Base-by-base conservation (phyloP, 1,140 invertebrate genomes). In the Cyrtorhinus lividipennis region DNA sequence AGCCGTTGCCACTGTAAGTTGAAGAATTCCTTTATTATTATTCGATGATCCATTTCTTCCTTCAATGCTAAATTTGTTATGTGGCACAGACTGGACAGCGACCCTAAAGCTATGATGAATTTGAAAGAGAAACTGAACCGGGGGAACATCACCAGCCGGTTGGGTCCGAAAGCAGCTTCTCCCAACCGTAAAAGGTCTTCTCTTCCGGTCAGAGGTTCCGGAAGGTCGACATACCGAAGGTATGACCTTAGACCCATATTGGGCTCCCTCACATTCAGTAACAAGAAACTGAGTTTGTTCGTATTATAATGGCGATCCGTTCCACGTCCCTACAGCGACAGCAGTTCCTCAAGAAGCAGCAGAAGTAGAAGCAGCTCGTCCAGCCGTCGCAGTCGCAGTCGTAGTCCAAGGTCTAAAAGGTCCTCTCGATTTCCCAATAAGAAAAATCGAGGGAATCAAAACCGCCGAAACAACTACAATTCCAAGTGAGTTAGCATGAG, bases 1-100 rank as follows among this genome's bases (percentile, higher is more conserved):
- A 96, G 73, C 88, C 92, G 22, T 78, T 96, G 64, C 92, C 92
- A 26, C 58, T 67, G 70, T 71, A 67, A 66, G 67, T 66, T n/a
- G n/a, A n/a, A n/a, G n/a, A n/a, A n/a, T n/a, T n/a, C n/a, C n/a
- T n/a, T n/a, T 26, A 38, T 38, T 46, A 23, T 46, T 10, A 62
- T 58, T 61, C 18, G 8, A 24, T 56, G 57, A 1, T 53, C 18
- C 18, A 59, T 56, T 56, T 58, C 13, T 3, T 53, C n/a, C 1
- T 53, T 38, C 15, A 38, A n/a, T n/a, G n/a, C n/a, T n/a, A n/a
- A n/a, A n/a, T n/a, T 38, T 38, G 30, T 38, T 38, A 38, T 38
- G 5, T 38, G n/a, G n/a, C n/a, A 8, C 13, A 70, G 65, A 25
- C 60, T 59, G 64, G 64, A 62, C 18, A 59, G 53, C 56, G 57